Evolutionary conservation across 2,113 vertebrate genomes (phyloP).

Genomic region (human (Homo sapiens)): GRCh38 chr7:15202501-15203000

Average conservation of each 20-base stretch:
- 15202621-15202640: slow-evolving; percentile 38
- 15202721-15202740: slow-evolving; percentile 58
- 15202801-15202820: slow-evolving; percentile 43
- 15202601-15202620: slow-evolving; percentile 36
- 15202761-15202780: slow-evolving; percentile 72
- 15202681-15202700: slow-evolving; percentile 69
- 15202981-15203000: not conserved
- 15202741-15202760: slow-evolving; percentile 65
- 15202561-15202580: not conserved
- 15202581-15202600: not conserved
- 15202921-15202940: not conserved
- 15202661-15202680: slow-evolving; percentile 35
- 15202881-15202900: not conserved
- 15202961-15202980: not conserved
- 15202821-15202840: slow-evolving; percentile 55
- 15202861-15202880: not conserved
- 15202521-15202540: not conserved
- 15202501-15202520: not conserved
- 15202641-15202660: slow-evolving; percentile 50
- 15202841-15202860: not conserved
- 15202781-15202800: slow-evolving; percentile 69
- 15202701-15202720: slow-evolving; percentile 63
- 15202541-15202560: not conserved
- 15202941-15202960: not conserved
- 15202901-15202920: not conserved